Conservation (phyloP, 64 coral and sea anemone species). For the Pocillopora damicornis region DNA sequence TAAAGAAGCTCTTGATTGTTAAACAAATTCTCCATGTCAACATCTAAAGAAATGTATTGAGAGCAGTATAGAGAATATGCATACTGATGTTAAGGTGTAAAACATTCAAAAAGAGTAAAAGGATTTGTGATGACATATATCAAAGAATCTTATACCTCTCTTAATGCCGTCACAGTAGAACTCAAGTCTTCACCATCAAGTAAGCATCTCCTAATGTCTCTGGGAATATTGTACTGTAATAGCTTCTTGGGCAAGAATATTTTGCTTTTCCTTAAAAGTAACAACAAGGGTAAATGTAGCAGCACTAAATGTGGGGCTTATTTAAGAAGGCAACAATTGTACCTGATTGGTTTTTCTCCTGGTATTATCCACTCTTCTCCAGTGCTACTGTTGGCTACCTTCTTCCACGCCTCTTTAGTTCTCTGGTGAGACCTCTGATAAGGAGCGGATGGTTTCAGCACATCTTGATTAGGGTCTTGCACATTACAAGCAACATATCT, state of each 20-base stretch:
- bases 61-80: too few species aligned
- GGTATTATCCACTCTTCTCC: slow-evolving; percentile 79
- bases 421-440: slow-evolving; percentile 48
- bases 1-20: too few species aligned
- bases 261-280: slow-evolving; percentile 60
- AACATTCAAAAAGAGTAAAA: too few species aligned
- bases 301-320: neutral
- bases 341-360: slow-evolving; percentile 69
- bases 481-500: slow-evolving; percentile 59
- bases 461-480: slow-evolving; percentile 42
- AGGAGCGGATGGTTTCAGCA: slow-evolving; percentile 50
- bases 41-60: too few species aligned
- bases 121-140: too few species aligned
- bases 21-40: too few species aligned
- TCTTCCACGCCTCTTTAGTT: slow-evolving; percentile 39
- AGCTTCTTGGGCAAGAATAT: slow-evolving; percentile 80
- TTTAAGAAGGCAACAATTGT: neutral
- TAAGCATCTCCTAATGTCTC: slow-evolving; percentile 69
- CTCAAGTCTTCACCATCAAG: slow-evolving; percentile 67
- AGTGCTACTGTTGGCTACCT: slow-evolving; percentile 24
- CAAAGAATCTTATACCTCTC: slow-evolving; percentile 45
- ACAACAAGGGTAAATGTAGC: neutral
- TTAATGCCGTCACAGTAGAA: slow-evolving; percentile 59
- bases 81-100: too few species aligned
- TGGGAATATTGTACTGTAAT: slow-evolving; percentile 71